Evolutionary conservation across 2,113 vertebrate genomes (phyloP), one percentile per base, ranked within the genome.

Genomic region (Ceratotherium simum): DNA sequence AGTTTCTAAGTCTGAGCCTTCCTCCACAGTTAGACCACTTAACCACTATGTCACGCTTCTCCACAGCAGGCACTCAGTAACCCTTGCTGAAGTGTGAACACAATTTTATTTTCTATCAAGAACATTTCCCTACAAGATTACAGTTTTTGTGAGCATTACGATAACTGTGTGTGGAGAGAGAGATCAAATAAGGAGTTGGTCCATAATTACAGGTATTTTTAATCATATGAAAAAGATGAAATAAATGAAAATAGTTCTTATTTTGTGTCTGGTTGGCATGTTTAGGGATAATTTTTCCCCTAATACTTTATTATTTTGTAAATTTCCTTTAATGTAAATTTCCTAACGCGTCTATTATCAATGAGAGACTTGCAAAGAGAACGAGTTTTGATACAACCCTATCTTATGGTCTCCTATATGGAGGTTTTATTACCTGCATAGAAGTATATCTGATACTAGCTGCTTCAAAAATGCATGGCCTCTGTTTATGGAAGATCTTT

Each of bases 401-500:
- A 76, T 21, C 6, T 82, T 69, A 36, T 67, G 60, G 21, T 90
- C 42, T 90, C 29, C 54, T 95, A 64, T 67, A n/a, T 90, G 29
- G 17, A 92, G 36, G 33, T 85, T 96, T 96, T 96, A 88, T 95
- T 87, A 94, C 27, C 25, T 92, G 14, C 86, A 11, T 94, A 75
- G 12, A 79, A 84, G 76, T 81, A 31, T 64, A 29, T 42, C 56
- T 11, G 0, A 67, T 93, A 42, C 2, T 80, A 70, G 21, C 42
- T 79, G 17, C 90, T 81, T 95, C 58, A 88, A 33, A 95, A 96
- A 54, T 88, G 46, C 12, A 78, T 78, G 39, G 36, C 82, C 36
- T 97, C 48, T 89, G 65, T 56, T 92, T 89, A 94, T 73, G 79
- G n/a, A 81, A 89, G 54, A 31, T 76, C 39, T 73, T 95, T 65